Evolutionary conservation across 2,113 vertebrate species (phyloP), one percentile per base, ranked within the genome.

Genomic region (Malurus melanocephalus): DNA sequence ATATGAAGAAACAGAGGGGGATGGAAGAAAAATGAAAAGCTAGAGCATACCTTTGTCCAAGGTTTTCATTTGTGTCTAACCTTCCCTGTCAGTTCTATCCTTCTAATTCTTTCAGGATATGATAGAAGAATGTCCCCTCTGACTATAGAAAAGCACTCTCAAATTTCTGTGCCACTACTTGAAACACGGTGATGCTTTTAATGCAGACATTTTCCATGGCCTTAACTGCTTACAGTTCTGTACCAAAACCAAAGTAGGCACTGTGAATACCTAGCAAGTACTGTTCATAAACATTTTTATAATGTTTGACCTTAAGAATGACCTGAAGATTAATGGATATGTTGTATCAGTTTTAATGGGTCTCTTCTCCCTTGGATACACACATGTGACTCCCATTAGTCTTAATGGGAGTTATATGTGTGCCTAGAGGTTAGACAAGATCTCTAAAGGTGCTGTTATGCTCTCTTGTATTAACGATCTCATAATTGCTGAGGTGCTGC

Each of bases 281-380:
- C 79, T 94, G 83, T 93, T 95, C 89, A 88, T 95, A 95, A 95
- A 94, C 89, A 95, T 90, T 95, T 95, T 96, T 94, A 81, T 87
- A 95, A 90, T 91, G 92, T 89, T 94, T 95, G 92, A 95, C 94
- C 92, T 93, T 90, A 94, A 87, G 72, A 88, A 61, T 90, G 93
- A 95, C 93, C 94, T 74, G 92, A 94, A 92, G 94, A 96, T 94
- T 95, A 94, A 95, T 92, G 91, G 89, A 87, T 94, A 80, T 84
- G 87, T 92, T 95, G 85, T 95, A 90, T 89, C 80, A 42, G 57
- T 93, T 94, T 95, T 95, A 95, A 95, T 96, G 94, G 90, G 72
- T 64, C 93, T 88, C 71, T 95, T 96, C 75, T 84, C 68, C 66
- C 78, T 93, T 93, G 91, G 89, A 90, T 95, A 80, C 88, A 73